These are phyloP conservation scores for Rhodinocichla rosea DNA, from an alignment of 2,113 vertebrate genomes.

Conservation along the genomic window DNA sequence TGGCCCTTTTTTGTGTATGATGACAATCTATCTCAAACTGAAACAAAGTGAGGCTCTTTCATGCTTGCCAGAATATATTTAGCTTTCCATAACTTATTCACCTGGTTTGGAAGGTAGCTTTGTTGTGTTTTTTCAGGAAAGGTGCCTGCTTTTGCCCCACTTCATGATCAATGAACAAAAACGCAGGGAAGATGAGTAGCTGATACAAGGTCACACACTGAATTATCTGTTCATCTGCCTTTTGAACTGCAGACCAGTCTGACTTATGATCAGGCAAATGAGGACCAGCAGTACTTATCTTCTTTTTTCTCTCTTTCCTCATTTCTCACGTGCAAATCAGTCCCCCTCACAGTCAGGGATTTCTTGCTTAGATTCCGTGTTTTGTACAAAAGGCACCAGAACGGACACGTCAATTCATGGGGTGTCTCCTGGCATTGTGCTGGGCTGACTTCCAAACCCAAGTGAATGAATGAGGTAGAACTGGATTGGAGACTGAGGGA, in stretches of 20 bases:
- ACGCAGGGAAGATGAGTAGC: neutral
- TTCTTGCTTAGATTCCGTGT: neutral
- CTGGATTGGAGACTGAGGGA: neutral
- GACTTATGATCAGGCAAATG: neutral
- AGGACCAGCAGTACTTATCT: neutral
- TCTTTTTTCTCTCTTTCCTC: neutral
- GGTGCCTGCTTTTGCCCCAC: neutral
- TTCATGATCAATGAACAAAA: neutral
- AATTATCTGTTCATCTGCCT: neutral
- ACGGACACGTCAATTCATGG: neutral
- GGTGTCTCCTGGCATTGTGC: neutral
- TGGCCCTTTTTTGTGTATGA: neutral
- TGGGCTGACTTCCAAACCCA: neutral
- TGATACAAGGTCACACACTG: neutral
- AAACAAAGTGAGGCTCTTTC: neutral
- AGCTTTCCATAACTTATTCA: slow-evolving; percentile 20
- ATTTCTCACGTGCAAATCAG: neutral
- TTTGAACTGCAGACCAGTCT: neutral
- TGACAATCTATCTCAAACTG: neutral
- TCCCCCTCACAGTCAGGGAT: neutral
- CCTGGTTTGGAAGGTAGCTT: neutral
- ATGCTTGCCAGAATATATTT: neutral
- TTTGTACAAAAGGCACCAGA: neutral
- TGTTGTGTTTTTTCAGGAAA: neutral
- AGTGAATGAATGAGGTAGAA: neutral